A percentile compares a stretch with the other conserved stretches of the same genome.
Conservation (phyloP, 35 echinoderm and acorn worm genomes). For the Acanthaster planci region DNA sequence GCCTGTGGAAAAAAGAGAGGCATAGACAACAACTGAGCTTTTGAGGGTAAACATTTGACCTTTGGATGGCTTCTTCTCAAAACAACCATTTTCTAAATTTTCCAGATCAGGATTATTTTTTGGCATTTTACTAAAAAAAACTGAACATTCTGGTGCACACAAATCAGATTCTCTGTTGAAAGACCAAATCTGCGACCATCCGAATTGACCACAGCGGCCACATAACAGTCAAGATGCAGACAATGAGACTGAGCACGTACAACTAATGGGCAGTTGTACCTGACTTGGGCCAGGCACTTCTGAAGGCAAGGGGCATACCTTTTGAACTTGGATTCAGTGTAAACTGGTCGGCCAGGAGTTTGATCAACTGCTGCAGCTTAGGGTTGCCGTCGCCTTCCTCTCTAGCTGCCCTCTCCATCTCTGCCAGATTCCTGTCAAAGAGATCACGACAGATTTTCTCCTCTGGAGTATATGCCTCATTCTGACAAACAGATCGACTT, state of each 20-base stretch:
- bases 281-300: no score
- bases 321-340: constrained; percentile 40
- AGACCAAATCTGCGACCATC: no score
- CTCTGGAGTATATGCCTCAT: neutral
- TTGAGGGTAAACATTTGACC: no score
- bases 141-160: no score
- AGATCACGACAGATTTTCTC: constrained; percentile 7
- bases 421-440: constrained; percentile 13
- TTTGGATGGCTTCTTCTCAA: neutral
- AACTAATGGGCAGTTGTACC: no score
- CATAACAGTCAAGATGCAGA: no score
- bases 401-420: constrained; percentile 28
- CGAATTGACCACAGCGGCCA: no score
- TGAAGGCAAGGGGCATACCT: constrained; percentile 26
- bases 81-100: neutral
- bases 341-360: constrained; percentile 38
- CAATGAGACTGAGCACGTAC: no score
- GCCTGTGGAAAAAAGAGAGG: constrained; percentile 33
- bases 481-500: constrained; percentile 5
- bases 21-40: neutral
- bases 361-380: constrained; percentile 28
- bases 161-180: no score
- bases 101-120: no score
- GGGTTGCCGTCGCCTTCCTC: constrained; percentile 45
- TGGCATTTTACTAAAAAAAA: no score